These are phyloP conservation scores for Oscheius myriophilus DNA, from an alignment of 2,888 invertebrate species.

Conservation along the genomic window DNA sequence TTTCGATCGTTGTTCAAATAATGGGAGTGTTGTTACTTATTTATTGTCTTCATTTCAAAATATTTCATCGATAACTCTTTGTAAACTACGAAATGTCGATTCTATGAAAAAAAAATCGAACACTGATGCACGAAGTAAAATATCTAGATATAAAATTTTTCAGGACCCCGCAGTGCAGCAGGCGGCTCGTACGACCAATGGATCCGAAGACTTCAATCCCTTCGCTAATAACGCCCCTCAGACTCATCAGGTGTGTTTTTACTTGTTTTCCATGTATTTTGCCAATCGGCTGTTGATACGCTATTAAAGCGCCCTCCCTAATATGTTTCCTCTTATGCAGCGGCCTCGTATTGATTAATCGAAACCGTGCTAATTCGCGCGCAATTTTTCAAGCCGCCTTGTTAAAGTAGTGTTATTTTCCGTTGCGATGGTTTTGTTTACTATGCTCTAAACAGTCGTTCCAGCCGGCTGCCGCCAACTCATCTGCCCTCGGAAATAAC, in stretches of 20 bases:
- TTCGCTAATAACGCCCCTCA: conserved; percentile 57
- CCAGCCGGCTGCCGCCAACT: conserved; percentile 24
- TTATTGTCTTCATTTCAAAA: no score
- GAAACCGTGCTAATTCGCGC: conserved; percentile 11
- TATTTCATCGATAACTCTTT: no score
- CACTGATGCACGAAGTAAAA: no score
- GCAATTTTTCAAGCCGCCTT: background rate
- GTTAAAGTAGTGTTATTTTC: no score
- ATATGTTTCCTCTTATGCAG: background rate
- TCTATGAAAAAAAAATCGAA: no score
- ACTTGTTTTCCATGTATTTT: background rate
- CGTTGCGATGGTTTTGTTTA: background rate
- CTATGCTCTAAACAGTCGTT: conserved; percentile 19
- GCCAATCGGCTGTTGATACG: no score
- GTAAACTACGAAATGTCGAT: no score
- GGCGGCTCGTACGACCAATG: conserved; percentile 58
- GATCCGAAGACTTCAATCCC: conserved; percentile 66
- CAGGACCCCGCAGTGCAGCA: conserved; percentile 93
- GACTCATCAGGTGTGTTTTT: conserved; percentile 17
- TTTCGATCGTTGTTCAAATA: no score
- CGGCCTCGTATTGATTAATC: conserved; percentile 32
- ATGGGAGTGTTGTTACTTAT: no score
- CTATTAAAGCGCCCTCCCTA: no score
- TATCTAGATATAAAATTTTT: conserved; percentile 77
- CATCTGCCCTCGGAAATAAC: conserved; percentile 18